These are phyloP conservation scores for Macropodus opercularis DNA, from an alignment of 2,797 vertebrate species.

Conservation along the genomic window DNA sequence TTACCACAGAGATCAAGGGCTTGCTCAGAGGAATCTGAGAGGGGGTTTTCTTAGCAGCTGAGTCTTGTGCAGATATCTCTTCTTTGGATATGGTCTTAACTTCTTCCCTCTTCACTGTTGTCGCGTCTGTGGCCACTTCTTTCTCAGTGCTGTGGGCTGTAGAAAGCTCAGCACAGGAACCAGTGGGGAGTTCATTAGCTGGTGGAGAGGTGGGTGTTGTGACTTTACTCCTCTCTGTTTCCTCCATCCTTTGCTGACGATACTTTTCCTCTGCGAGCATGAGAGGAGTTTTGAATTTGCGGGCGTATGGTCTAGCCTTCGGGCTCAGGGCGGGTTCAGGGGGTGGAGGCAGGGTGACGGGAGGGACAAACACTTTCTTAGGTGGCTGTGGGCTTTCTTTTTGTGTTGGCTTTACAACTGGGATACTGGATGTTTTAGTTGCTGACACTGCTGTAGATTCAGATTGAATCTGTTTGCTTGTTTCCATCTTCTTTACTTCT, in stretches of 20 bases:
- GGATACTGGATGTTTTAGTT: slow-evolving; percentile 57
- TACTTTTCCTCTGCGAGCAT: slow-evolving; percentile 94
- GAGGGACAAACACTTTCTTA: slow-evolving; percentile 76
- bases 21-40: slow-evolving; percentile 74
- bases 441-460: slow-evolving; percentile 35
- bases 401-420: slow-evolving; percentile 50
- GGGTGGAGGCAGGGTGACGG: slow-evolving; percentile 83
- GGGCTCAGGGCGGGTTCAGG: slow-evolving; percentile 61
- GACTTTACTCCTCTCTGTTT: slow-evolving; percentile 75
- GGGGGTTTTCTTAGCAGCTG: slow-evolving; percentile 52
- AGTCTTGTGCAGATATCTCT: slow-evolving; percentile 32
- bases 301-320: slow-evolving; percentile 79
- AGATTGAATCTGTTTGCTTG: slow-evolving; percentile 44
- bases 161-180: slow-evolving; percentile 24
- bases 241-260: slow-evolving; percentile 82
- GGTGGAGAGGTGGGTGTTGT: slow-evolving; percentile 71
- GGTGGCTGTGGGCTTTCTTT: slow-evolving; percentile 69
- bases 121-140: slow-evolving; percentile 28
- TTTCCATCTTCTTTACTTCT: slow-evolving; percentile 55
- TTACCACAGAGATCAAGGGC: slow-evolving; percentile 64
- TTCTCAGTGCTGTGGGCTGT: slow-evolving; percentile 33
- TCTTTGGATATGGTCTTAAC: slow-evolving; percentile 46
- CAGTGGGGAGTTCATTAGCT: slow-evolving; percentile 13
- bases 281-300: slow-evolving; percentile 94
- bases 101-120: slow-evolving; percentile 48